Base-by-base conservation (phyloP, 2,797 vertebrate species). In the Pygocentrus nattereri region DNA sequence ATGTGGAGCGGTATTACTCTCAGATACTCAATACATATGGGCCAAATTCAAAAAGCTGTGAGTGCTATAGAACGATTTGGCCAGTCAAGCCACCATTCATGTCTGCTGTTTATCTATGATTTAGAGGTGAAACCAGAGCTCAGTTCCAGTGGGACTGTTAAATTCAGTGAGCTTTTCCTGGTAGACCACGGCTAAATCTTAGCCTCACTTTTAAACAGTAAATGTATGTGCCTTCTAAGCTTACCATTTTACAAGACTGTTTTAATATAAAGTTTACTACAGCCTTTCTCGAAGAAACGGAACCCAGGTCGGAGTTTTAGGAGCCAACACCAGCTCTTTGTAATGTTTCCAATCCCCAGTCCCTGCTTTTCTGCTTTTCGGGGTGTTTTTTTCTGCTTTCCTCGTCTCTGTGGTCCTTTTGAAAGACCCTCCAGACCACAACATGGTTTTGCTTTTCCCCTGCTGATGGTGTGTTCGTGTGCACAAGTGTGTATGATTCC, bases 391-490 rank as follows among this genome's bases (percentile, higher is more conserved):
- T 31, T 54, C 50, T 12, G 10, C 23, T 56, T 54, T 74, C 61
- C 72, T 70, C 23, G 54, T 82, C 56, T 61, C 61, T 74, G 59
- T 52, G 72, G 80, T 80, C 74, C 62, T 74, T 79, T 76, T 79
- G 73, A 83, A 79, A 81, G 84, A 62, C 72, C 79, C 69, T 78
- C 79, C 78, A 77, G 74, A 81, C 38, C 74, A 71, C 50, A 59
- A 76, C 56, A 64, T 10, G 71, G 27, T 81, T 69, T 82, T 78
- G 38, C 82, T 71, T 68, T 50, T 74, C 6, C 67, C 76, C 56
- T 79, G 34, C 59, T 58, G 1, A 15, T 47, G 27, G 50, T 79
- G 54, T 67, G 34, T 38, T 62, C 47, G 70, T 74, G 31, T 25
- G 30, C 12, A 6, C 61, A 73, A 50, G 54, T 54, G 4, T 79